phyloP scores from a whole-genome alignment of 1,140 invertebrate species.

The Lordiphosa mommai region DNA sequence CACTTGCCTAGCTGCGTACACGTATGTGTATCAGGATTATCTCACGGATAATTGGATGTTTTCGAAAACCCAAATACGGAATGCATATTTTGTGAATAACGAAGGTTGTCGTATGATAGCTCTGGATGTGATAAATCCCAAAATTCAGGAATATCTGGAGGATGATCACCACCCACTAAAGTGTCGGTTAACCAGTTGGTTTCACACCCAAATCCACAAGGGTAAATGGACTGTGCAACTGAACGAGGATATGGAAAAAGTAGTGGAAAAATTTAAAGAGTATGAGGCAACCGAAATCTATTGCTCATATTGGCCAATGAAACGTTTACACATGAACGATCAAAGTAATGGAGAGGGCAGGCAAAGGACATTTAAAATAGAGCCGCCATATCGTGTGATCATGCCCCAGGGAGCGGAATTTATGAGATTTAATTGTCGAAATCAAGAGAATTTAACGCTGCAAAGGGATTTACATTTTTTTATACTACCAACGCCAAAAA shows the following conservation, averaged over 20 bases:
- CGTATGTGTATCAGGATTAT: neutral
- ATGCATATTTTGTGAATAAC: slow-evolving; percentile 30
- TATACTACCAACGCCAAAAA: slow-evolving; percentile 5
- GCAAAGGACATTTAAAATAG: neutral
- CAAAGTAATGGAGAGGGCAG: neutral
- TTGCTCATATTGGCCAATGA: slow-evolving; percentile 5
- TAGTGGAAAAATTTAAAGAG: neutral
- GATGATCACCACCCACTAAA: neutral
- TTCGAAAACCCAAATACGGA: neutral
- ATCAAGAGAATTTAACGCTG: neutral
- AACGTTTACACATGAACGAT: neutral
- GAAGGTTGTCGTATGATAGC: slow-evolving; percentile 21
- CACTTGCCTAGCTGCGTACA: slow-evolving; percentile 1
- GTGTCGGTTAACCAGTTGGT: slow-evolving; percentile 11
- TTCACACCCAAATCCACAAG: neutral
- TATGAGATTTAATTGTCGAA: neutral
- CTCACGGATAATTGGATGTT: neutral
- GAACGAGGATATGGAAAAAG: neutral
- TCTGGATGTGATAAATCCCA: slow-evolving; percentile 24
- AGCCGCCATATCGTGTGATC: slow-evolving; percentile 9
- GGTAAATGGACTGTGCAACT: neutral
- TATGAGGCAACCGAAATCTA: neutral
- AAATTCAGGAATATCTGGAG: neutral
- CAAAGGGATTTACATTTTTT: slow-evolving; percentile 25
- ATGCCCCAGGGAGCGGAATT: neutral